Base-by-base conservation (phyloP, 1,140 invertebrate species). In the Cyclina sinensis region DNA sequence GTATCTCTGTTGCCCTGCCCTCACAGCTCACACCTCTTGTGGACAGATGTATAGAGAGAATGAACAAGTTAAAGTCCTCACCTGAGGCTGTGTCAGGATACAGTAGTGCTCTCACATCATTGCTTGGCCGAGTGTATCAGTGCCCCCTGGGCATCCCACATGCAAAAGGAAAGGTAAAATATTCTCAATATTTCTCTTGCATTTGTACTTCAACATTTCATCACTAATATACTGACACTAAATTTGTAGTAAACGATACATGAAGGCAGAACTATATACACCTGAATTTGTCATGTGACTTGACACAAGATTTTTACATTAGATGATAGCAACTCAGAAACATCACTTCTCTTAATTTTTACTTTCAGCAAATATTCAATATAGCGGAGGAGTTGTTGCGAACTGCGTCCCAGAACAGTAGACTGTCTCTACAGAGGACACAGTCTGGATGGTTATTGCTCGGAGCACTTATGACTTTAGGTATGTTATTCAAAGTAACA, bases 391-490 rank as follows among this genome's bases (percentile, higher is more conserved):
- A 99, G 94, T 95, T 99, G 76, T 96, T 99, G 30, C 96, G 99
- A 93, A 99, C 98, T 91, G 99, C 99, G n/a, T 98, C 97, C 93
- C 99, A 99, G 96, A 99, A 99, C 95, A 99, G 98, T 95, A 97
- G 99, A 86, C 96, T 99, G 81, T 99, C 99, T 16, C 96, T 99
- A 65, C 98, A 99, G 94, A 97, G 99, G 95, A 99, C 99, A 51
- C 98, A 99, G 94, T 98, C 99, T 83, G 99, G 99, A 21, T 99
- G 99, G 99, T 96, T 99, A 27, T 96, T 99, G 27, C 98, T 99
- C 93, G 99, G 98, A 57, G 97, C 99, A 82, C 98, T 99, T 32
- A 99, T 99, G 97, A 99, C 98, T 21, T 95, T 99, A 91, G 98
- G 98, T 98, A 95, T 93, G 92, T 89, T 54, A n/a, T n/a, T n/a